Percentiles rank a stretch among this genome's conserved stretches.
Conservation (phyloP, 37 sponge, comb jelly and placozoan genomes). For the Hexactinellida sp. region DNA sequence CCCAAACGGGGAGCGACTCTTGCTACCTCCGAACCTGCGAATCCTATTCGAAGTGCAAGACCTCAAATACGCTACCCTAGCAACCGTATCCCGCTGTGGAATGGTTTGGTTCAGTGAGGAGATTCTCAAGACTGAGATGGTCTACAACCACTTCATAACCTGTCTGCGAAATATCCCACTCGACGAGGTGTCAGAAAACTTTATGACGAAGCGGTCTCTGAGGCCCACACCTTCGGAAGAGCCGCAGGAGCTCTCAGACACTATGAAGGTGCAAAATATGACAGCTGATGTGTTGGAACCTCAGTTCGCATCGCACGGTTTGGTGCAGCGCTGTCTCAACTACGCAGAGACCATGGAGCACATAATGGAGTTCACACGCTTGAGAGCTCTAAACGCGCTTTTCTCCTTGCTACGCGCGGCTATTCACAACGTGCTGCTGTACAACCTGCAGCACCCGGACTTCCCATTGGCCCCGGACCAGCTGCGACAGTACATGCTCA, state of each 20-base stretch:
- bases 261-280: slow-evolving; percentile 24
- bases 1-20: too few species aligned
- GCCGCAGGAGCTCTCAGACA: too few species aligned
- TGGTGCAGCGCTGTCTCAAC: slow-evolving; percentile 25
- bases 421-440: slow-evolving; percentile 13
- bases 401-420: slow-evolving; percentile 25
- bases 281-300: slow-evolving; percentile 26
- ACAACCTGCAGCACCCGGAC: slow-evolving; percentile 24
- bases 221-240: too few species aligned
- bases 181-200: slow-evolving; percentile 18
- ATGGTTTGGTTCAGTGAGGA: slow-evolving; percentile 33
- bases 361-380: slow-evolving; percentile 29
- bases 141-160: slow-evolving; percentile 19
- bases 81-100: slow-evolving; percentile 31
- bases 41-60: slow-evolving; percentile 31
- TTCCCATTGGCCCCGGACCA: slow-evolving; percentile 23
- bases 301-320: slow-evolving; percentile 30
- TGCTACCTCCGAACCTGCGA: slow-evolving; percentile 13
- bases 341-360: slow-evolving; percentile 26
- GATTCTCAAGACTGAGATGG: slow-evolving; percentile 20
- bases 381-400: slow-evolving; percentile 17
- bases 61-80: slow-evolving; percentile 30
- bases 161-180: slow-evolving; percentile 20
- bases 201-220: too few species aligned
- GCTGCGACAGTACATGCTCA: slow-evolving; percentile 19